phyloP scores from a whole-genome alignment of 1,140 invertebrate species.

The Drosophila oshimai region DNA sequence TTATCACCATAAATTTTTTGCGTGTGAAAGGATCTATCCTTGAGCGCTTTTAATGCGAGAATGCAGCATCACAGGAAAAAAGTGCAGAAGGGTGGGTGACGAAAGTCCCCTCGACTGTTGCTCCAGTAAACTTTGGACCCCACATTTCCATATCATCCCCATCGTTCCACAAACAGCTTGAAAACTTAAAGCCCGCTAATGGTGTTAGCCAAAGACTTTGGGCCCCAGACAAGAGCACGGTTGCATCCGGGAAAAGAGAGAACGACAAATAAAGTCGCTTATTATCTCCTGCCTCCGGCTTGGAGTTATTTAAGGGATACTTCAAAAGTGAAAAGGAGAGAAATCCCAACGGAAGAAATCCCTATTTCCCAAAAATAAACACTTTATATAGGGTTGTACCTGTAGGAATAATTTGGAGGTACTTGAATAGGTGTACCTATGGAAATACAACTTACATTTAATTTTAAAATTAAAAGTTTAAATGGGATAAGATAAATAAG shows the following conservation, averaged over 20 bases:
- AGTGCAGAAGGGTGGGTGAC: neutral
- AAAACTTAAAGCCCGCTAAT: slow-evolving; percentile 35
- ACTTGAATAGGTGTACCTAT: too few relatives aligned
- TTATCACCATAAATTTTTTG: neutral
- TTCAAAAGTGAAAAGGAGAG: neutral
- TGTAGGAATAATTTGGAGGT: too few relatives aligned
- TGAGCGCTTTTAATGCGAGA: slow-evolving; percentile 46
- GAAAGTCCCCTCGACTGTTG: slow-evolving; percentile 30
- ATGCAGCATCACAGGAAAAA: slow-evolving; percentile 16
- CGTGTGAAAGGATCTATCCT: slow-evolving; percentile 48
- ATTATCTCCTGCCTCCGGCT: slow-evolving; percentile 18
- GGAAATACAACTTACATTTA: too few relatives aligned
- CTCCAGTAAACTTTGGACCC: slow-evolving; percentile 36
- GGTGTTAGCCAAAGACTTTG: slow-evolving; percentile 26
- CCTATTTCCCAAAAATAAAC: too few relatives aligned
- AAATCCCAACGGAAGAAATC: neutral
- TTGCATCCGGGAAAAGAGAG: neutral
- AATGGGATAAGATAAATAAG: too few relatives aligned
- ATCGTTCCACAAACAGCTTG: neutral
- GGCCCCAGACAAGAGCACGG: neutral
- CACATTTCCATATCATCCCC: neutral
- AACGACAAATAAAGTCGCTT: slow-evolving; percentile 10
- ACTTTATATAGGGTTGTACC: too few relatives aligned
- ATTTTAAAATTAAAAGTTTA: too few relatives aligned
- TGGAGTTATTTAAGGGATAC: neutral